Percentiles rank a stretch among this genome's conserved stretches.
Conservation (phyloP, 2,888 invertebrate species). For the Noctua comes region DNA sequence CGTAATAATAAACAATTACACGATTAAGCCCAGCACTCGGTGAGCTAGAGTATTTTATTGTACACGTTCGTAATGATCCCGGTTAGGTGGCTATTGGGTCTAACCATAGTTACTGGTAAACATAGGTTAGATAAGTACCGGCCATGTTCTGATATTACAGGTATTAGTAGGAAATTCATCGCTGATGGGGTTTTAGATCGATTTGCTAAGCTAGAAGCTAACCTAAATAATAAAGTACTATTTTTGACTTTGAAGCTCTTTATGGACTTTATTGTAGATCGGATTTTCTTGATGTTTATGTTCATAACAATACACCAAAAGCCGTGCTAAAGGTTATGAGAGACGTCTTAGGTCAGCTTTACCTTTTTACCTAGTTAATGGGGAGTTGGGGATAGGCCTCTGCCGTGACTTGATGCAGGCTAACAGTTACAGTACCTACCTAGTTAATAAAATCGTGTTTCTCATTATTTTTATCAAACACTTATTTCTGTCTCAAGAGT, state of each 20-base stretch:
- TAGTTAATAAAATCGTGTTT: neutral
- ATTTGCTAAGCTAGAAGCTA: neutral
- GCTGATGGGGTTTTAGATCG: neutral
- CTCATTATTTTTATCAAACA: neutral
- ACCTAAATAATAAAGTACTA: too few relatives aligned
- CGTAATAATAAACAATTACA: constrained; percentile 83
- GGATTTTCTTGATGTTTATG: neutral
- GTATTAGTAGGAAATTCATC: constrained; percentile 22
- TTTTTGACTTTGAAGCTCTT: neutral
- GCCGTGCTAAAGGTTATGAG: too few relatives aligned
- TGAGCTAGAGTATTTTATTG: constrained; percentile 79
- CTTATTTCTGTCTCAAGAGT: neutral
- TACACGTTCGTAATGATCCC: constrained; percentile 77
- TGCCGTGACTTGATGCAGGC: neutral
- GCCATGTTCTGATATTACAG: constrained; percentile 37
- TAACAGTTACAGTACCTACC: neutral
- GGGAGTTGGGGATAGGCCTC: neutral
- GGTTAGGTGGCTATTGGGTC: constrained; percentile 76
- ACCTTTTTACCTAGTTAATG: neutral
- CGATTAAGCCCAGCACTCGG: constrained; percentile 77
- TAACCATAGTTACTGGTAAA: constrained; percentile 78
- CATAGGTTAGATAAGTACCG: constrained; percentile 22
- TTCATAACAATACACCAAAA: neutral
- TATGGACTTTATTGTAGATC: neutral
- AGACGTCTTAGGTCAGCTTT: neutral